Conservation (phyloP, 1,140 invertebrate genomes). For the Drosophila paulistorum region DNA sequence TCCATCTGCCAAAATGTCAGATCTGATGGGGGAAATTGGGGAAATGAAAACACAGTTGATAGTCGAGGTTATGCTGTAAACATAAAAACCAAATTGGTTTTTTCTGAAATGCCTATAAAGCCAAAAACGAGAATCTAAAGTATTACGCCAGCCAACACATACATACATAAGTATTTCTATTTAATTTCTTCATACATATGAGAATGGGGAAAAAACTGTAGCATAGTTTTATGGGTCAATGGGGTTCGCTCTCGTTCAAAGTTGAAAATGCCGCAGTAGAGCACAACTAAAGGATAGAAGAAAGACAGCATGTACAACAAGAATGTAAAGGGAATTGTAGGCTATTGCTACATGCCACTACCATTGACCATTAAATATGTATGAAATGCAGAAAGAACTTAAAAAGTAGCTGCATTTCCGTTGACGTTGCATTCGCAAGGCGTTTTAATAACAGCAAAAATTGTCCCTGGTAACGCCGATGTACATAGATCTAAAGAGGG, state of each 20-base stretch:
- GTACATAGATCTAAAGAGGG: background rate
- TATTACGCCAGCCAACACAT: background rate
- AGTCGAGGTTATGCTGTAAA: no score
- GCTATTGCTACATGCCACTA: constrained; percentile 36
- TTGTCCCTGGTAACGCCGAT: constrained; percentile 30
- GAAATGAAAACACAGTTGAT: no score
- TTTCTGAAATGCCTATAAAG: background rate
- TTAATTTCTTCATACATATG: constrained; percentile 1
- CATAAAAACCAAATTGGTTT: background rate
- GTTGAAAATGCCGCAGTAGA: constrained; percentile 19
- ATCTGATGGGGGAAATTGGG: no score
- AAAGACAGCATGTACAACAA: no score
- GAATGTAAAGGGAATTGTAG: constrained; percentile 34
- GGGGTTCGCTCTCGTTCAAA: constrained; percentile 37
- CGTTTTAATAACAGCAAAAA: constrained; percentile 47
- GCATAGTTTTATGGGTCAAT: constrained; percentile 55
- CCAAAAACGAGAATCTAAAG: background rate
- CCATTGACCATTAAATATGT: constrained; percentile 66
- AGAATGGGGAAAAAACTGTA: background rate
- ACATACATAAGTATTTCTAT: constrained; percentile 3
- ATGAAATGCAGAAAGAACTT: constrained; percentile 42
- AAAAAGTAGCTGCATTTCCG: constrained; percentile 66
- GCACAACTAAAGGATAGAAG: background rate
- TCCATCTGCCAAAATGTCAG: no score
- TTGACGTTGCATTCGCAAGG: constrained; percentile 47